phyloP scores from a whole-genome alignment of 2,888 invertebrate genomes.

The Eristalis tenax region DNA sequence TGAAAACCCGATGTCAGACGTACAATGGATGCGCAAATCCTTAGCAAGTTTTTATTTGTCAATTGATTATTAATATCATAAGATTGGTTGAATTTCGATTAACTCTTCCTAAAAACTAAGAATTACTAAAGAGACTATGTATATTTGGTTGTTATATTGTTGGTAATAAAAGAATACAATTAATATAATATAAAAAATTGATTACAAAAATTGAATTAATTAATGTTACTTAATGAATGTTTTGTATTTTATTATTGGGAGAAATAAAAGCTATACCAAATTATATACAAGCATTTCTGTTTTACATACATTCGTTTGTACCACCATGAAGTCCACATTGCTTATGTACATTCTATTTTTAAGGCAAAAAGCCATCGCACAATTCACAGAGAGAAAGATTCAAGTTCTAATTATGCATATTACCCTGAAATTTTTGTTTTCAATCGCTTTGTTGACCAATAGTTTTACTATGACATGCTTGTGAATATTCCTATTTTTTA shows the following conservation, averaged over 20 bases:
- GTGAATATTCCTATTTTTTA: not conserved
- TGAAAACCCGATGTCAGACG: not conserved
- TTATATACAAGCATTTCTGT: not conserved
- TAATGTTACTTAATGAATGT: not conserved
- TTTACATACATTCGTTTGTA: not conserved
- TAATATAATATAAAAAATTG: constrained; percentile 4
- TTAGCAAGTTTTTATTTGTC: not conserved
- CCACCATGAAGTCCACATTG: not conserved
- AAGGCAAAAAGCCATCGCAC: not conserved
- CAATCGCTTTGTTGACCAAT: not conserved
- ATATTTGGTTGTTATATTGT: constrained; percentile 59
- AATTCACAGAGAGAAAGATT: not conserved
- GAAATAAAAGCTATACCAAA: not conserved
- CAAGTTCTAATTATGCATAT: not conserved
- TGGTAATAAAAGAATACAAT: constrained; percentile 27
- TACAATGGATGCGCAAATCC: not conserved
- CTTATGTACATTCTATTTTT: not conserved
- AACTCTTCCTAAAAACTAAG: constrained; percentile 7
- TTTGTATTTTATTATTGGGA: constrained; percentile 2
- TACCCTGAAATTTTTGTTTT: not conserved
- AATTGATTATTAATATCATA: not conserved
- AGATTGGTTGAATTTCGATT: constrained; percentile 11
- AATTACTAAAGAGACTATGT: constrained; percentile 29
- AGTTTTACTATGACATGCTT: not conserved
- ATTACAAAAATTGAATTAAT: not conserved